Evolutionary conservation across 2,113 vertebrate genomes (phyloP), one percentile per base, ranked within the genome.

Genomic region (Zosterops borbonicus): DNA sequence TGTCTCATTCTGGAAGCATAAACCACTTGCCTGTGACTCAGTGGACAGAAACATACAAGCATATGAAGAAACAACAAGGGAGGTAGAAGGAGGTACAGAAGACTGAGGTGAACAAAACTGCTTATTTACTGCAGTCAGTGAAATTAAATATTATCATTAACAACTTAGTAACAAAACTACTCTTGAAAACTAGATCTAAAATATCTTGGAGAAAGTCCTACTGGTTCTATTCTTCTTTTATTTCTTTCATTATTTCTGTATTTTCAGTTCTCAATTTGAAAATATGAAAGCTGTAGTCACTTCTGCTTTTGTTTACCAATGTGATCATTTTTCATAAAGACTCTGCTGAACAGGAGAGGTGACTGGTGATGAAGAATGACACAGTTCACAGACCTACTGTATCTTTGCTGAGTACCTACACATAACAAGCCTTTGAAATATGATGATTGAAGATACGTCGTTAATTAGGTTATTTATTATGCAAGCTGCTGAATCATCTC

Each of bases 71-170:
- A 62, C 4, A 78, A 74, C 33, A 14, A 1, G 9, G 6, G 8
- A 88, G 4, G 11, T 0, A 0, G 47, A 81, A 56, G 46, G 9
- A 60, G 5, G 12, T 80, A 50, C 0, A 60, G 19, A n/a, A 65
- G 18, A 55, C 17, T 16, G 25, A 81, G 22, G 14, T 62, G 42
- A 84, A 37, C 12, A 65, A 87, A 17, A 77, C 7, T 58, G 29
- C 12, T 44, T 46, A 56, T 41, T 52, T 65, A 74, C 14, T n/a
- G 5, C 20, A 63, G 35, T 42, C 15, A 31, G 5, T 22, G 2
- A 87, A 58, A 5, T 24, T 33, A 60, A 83, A 29, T 44, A 91
- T 11, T 50, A 70, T 14, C 52, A 39, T 17, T 58, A 78, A 75
- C 22, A 77, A 44, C 19, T 74, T 74, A 56, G 58, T 53, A 65